These are phyloP conservation scores for Silurus aristotelis DNA, from an alignment of 2,797 vertebrate genomes.

Conservation along the genomic window DNA sequence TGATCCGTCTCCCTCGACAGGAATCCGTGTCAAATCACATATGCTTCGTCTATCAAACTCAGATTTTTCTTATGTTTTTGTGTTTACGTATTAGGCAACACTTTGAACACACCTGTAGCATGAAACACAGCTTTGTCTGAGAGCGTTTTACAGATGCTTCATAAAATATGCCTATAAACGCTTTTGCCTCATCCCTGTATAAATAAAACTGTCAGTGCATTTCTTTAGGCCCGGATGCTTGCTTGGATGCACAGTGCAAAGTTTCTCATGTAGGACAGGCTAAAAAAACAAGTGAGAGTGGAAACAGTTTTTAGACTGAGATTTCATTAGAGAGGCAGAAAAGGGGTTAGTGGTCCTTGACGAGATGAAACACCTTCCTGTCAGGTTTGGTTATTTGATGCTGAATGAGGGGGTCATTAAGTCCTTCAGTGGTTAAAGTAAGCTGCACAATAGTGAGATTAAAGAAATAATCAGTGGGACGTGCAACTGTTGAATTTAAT, in stretches of 20 bases:
- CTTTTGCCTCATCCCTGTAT: constrained; percentile 55
- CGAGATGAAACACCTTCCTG: constrained; percentile 65
- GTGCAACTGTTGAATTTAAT: neutral
- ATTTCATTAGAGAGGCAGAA: constrained; percentile 2
- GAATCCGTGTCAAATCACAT: constrained; percentile 50
- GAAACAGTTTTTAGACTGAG: constrained; percentile 44
- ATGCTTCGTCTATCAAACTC: constrained; percentile 61
- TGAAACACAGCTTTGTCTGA: constrained; percentile 56
- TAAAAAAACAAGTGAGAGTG: constrained; percentile 14
- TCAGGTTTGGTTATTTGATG: constrained; percentile 56
- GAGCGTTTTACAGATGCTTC: constrained; percentile 53
- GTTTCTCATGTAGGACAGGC: constrained; percentile 1
- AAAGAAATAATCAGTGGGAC: neutral
- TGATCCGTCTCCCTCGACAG: constrained; percentile 35
- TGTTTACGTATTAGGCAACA: constrained; percentile 49
- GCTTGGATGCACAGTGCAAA: constrained; percentile 27
- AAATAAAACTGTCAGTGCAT: constrained; percentile 68
- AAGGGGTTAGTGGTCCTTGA: constrained; percentile 59
- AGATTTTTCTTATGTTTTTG: constrained; percentile 24
- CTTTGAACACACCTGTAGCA: constrained; percentile 68
- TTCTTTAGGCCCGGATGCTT: constrained; percentile 51
- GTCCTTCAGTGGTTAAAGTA: neutral
- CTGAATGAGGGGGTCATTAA: constrained; percentile 18
- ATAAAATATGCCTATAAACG: constrained; percentile 47
- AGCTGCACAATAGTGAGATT: neutral